Evolutionary conservation across 2,888 invertebrate species (phyloP).

Genomic region (Calameuta pallipes): DNA sequence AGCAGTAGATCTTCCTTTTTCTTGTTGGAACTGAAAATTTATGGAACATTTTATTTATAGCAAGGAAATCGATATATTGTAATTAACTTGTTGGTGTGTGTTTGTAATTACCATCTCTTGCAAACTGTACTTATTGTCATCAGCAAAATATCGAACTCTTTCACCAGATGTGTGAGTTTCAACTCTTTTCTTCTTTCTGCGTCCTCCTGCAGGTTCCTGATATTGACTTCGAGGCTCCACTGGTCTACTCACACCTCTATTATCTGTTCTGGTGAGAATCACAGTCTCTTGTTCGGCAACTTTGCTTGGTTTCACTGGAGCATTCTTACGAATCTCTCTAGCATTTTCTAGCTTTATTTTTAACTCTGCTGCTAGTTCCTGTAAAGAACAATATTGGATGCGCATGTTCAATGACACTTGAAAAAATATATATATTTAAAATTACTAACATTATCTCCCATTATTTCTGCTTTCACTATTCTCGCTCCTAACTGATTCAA

Average conservation of each 20-base stretch:
- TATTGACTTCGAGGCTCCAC: slow-evolving; percentile 64
- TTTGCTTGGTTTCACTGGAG: slow-evolving; percentile 33
- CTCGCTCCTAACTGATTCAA: slow-evolving; percentile 92
- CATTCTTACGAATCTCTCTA: slow-evolving; percentile 66
- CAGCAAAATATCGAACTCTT: slow-evolving; percentile 85
- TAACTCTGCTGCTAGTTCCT: slow-evolving; percentile 75
- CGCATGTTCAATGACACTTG: background rate
- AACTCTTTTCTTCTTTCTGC: slow-evolving; percentile 69
- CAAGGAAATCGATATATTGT: background rate
- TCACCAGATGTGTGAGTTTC: slow-evolving; percentile 79
- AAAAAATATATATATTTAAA: background rate
- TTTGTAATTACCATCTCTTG: slow-evolving; percentile 78
- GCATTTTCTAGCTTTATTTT: slow-evolving; percentile 81
- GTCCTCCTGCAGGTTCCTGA: slow-evolving; percentile 59
- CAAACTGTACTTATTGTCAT: slow-evolving; percentile 89
- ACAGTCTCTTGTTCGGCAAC: slow-evolving; percentile 68
- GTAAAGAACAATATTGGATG: slow-evolving; percentile 11
- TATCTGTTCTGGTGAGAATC: slow-evolving; percentile 77
- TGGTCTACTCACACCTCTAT: slow-evolving; percentile 76
- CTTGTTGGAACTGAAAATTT: slow-evolving; percentile 76
- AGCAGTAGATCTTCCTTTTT: slow-evolving; percentile 82
- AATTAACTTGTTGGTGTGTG: background rate
- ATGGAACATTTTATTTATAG: slow-evolving; percentile 2
- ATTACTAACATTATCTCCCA: slow-evolving; percentile 77
- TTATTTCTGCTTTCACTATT: slow-evolving; percentile 93